A percentile compares a stretch with the other conserved stretches of the same genome.
phyloP scores from a whole-genome alignment of 2,113 vertebrate species.

The Murina feae region DNA sequence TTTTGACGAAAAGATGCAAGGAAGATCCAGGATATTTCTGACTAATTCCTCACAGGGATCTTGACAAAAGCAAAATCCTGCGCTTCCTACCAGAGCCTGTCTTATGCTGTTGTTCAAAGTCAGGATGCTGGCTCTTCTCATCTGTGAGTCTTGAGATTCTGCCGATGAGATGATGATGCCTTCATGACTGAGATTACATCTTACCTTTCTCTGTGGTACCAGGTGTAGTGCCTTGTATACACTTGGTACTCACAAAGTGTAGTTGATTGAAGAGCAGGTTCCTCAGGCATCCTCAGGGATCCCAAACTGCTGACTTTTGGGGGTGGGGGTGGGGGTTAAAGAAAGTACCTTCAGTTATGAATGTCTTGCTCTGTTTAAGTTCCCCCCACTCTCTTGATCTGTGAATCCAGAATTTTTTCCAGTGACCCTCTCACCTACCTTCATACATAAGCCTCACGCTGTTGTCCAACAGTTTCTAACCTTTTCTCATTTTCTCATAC shows the following conservation, averaged over 20 bases:
- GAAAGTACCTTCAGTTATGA: not conserved
- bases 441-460: not conserved
- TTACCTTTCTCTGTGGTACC: not conserved
- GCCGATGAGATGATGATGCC: not conserved
- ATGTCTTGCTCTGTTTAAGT: not conserved
- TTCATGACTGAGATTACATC: not conserved
- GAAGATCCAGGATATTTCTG: not conserved
- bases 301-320: not conserved
- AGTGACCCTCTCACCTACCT: not conserved
- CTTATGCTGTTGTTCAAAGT: not conserved
- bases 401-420: not conserved
- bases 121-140: not conserved
- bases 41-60: not conserved
- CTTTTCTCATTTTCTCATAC: not conserved
- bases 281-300: not conserved
- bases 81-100: not conserved
- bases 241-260: not conserved
- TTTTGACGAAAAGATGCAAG: not conserved
- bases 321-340: not conserved
- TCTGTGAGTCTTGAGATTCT: not conserved
- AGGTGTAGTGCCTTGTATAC: not conserved
- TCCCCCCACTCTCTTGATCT: not conserved
- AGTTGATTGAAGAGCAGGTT: not conserved
- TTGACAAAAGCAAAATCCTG: not conserved
- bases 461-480: fast-evolving